Conservation (phyloP, 1,140 invertebrate genomes). For the Apis laboriosa region DNA sequence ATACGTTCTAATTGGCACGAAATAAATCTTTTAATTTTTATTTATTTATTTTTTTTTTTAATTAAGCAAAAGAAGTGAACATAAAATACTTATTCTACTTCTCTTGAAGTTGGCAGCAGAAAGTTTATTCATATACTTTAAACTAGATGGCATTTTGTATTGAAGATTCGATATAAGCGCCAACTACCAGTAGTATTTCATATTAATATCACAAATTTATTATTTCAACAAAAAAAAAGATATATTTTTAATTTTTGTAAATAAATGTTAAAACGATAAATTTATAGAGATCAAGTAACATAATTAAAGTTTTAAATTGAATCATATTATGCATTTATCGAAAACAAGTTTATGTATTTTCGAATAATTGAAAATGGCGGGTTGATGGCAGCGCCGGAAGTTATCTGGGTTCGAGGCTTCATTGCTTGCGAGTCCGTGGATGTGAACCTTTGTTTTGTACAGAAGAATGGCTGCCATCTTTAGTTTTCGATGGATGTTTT, state of each 20-base stretch:
- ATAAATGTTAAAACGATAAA: neutral
- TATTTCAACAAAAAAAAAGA: no score
- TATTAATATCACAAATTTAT: neutral
- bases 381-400: slow-evolving; percentile 69
- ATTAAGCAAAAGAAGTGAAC: neutral
- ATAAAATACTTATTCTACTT: slow-evolving; percentile 15
- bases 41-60: slow-evolving; percentile 15
- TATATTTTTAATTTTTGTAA: neutral
- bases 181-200: neutral
- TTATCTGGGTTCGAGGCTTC: slow-evolving; percentile 75
- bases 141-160: slow-evolving; percentile 23
- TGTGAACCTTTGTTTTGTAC: slow-evolving; percentile 81
- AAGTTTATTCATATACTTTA: neutral
- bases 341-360: neutral
- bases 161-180: slow-evolving; percentile 15
- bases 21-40: neutral
- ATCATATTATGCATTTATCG: neutral
- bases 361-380: slow-evolving; percentile 62
- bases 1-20: neutral
- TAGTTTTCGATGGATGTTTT: slow-evolving; percentile 80
- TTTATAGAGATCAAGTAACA: neutral
- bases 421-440: slow-evolving; percentile 77
- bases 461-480: slow-evolving; percentile 81
- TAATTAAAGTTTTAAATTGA: neutral
- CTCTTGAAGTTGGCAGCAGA: slow-evolving; percentile 44